Evolutionary conservation across 2,888 invertebrate genomes (phyloP).

Genomic region (Himalopsyche tibetana): DNA sequence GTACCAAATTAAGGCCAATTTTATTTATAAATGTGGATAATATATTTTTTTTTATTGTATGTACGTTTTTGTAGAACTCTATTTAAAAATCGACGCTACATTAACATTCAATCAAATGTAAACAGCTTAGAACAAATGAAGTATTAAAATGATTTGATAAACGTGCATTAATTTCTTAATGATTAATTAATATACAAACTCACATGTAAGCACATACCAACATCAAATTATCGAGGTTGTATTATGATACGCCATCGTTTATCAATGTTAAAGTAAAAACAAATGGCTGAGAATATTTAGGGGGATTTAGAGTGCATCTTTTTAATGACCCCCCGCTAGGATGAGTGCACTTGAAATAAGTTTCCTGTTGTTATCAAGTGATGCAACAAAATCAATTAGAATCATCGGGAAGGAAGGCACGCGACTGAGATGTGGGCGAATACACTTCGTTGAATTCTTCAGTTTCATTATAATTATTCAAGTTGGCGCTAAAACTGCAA

Average conservation of each 20-base stretch:
- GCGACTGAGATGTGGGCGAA: slow-evolving; percentile 15
- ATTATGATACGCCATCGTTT: background rate
- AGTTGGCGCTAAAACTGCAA: slow-evolving; percentile 24
- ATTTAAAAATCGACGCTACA: no score
- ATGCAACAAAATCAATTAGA: slow-evolving; percentile 45
- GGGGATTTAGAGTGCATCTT: slow-evolving; percentile 23
- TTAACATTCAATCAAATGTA: no score
- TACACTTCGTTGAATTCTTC: slow-evolving; percentile 7
- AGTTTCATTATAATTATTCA: slow-evolving; percentile 36
- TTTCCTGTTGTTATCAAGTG: slow-evolving; percentile 32
- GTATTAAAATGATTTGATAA: no score
- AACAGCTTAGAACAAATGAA: no score
- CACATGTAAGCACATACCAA: background rate
- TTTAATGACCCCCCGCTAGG: slow-evolving; percentile 39
- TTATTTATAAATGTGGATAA: no score
- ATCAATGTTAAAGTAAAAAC: slow-evolving; percentile 1
- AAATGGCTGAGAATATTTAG: background rate
- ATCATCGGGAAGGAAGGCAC: slow-evolving; percentile 26
- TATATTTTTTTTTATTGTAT: no score
- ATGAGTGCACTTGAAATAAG: slow-evolving; percentile 46
- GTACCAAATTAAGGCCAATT: no score
- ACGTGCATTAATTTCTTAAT: background rate
- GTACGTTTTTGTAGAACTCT: no score
- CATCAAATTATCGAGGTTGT: slow-evolving; percentile 9
- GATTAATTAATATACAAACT: background rate